Conservation (phyloP, 2,113 vertebrate species). For the Limnothrissa miodon region DNA sequence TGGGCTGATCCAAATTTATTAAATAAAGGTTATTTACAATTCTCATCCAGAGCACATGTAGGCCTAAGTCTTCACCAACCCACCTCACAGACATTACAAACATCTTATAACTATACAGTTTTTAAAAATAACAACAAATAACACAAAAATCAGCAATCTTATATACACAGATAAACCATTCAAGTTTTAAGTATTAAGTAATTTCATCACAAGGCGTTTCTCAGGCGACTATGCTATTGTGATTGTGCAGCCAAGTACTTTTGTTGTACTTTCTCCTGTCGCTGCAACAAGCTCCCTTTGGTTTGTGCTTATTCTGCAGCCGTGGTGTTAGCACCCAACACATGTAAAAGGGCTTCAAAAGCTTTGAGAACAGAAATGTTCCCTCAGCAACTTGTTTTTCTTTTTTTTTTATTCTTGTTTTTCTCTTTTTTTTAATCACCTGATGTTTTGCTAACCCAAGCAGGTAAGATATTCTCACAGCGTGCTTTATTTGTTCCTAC, state of each 20-base stretch:
- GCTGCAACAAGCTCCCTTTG: conserved; percentile 72
- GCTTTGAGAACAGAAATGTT: conserved; percentile 33
- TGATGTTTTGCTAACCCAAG: conserved; percentile 54
- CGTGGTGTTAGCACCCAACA: conserved; percentile 71
- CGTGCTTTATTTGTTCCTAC: conserved; percentile 27
- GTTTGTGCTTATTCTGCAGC: conserved; percentile 77
- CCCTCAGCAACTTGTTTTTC: conserved; percentile 22
- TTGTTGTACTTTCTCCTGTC: conserved; percentile 56
- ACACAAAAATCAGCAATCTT: conserved; percentile 54
- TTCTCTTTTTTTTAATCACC: conserved; percentile 55
- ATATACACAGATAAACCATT: conserved; percentile 72
- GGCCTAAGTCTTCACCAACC: conserved; percentile 59
- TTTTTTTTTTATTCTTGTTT: conserved; percentile 22
- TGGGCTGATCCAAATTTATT: conserved; percentile 61
- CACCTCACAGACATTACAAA: conserved; percentile 57
- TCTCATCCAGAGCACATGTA: conserved; percentile 69
- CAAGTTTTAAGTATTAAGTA: conserved; percentile 58
- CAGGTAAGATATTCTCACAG: conserved; percentile 42
- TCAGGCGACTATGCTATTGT: conserved; percentile 66
- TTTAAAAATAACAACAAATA: conserved; percentile 54
- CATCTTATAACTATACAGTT: not conserved
- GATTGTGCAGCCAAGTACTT: conserved; percentile 70
- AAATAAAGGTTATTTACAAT: conserved; percentile 73
- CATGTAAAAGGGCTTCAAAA: conserved; percentile 56
- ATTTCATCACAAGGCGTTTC: conserved; percentile 67